Conservation (phyloP, 2,797 vertebrate genomes). For the Podarcis lilfordi region DNA sequence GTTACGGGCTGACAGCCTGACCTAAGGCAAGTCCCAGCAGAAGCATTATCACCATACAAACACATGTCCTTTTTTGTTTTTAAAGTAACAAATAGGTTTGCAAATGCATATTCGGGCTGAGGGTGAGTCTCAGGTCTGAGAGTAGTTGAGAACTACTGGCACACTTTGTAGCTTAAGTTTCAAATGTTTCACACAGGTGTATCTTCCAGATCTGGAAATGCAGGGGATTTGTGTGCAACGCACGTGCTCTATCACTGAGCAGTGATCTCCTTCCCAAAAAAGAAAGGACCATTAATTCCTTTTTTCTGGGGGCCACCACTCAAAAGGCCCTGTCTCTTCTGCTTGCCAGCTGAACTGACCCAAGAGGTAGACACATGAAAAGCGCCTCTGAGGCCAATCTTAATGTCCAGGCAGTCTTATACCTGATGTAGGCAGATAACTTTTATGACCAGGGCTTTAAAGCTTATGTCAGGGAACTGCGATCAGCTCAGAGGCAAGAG, state of each 20-base stretch:
- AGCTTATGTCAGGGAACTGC: too few relatives aligned
- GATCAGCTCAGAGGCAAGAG: too few relatives aligned
- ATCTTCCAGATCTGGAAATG: not conserved
- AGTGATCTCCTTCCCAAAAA: too few relatives aligned
- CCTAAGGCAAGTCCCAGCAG: not conserved
- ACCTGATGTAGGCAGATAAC: not conserved
- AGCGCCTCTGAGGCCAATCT: too few relatives aligned
- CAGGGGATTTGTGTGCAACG: not conserved
- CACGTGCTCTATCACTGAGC: not conserved
- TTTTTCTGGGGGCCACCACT: too few relatives aligned
- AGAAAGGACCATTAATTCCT: too few relatives aligned
- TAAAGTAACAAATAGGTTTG: not conserved
- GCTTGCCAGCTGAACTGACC: too few relatives aligned
- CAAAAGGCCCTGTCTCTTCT: too few relatives aligned
- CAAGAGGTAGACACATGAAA: too few relatives aligned
- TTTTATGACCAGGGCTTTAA: not conserved
- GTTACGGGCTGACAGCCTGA: not conserved
- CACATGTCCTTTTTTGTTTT: not conserved
- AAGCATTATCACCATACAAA: not conserved
- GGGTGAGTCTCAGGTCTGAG: not conserved
- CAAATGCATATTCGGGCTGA: not conserved
- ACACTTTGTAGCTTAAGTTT: not conserved
- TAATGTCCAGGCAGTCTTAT: too few relatives aligned
- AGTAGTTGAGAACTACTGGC: not conserved
- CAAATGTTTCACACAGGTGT: not conserved